A percentile compares a stretch with the other conserved stretches of the same genome.
Conservation (phyloP, 2,888 invertebrate species). For the Synanthedon tipuliformis region DNA sequence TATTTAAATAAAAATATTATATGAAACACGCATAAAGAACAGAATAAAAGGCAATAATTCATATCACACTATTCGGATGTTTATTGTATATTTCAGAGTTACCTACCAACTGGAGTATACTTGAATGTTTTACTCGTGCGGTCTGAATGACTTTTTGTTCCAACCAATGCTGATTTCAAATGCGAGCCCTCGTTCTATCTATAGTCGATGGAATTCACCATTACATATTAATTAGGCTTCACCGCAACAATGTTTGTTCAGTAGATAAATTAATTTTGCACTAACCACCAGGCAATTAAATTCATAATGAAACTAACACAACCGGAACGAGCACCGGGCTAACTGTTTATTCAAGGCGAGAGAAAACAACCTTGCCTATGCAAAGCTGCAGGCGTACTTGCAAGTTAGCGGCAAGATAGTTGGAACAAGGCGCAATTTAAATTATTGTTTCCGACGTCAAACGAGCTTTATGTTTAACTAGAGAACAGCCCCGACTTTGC, state of each 20-base stretch:
- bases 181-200: neutral
- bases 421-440: neutral
- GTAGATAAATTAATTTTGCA: neutral
- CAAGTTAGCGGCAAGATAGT: neutral
- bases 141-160: neutral
- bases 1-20: too few relatives aligned
- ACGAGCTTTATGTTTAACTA: neutral
- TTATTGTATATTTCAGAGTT: too few relatives aligned
- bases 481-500: too few relatives aligned
- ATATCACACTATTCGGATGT: too few relatives aligned
- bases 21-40: too few relatives aligned
- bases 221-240: neutral
- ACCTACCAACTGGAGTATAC: neutral
- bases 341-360: neutral
- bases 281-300: neutral
- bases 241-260: neutral
- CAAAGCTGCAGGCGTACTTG: neutral
- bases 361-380: neutral
- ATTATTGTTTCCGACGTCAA: neutral
- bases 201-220: neutral
- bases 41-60: too few relatives aligned
- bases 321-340: neutral
- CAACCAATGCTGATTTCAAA: neutral
- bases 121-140: neutral
- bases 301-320: neutral